Base-by-base conservation (phyloP, 92 coral and sea anemone species). In the Epizoanthus stellaris region DNA sequence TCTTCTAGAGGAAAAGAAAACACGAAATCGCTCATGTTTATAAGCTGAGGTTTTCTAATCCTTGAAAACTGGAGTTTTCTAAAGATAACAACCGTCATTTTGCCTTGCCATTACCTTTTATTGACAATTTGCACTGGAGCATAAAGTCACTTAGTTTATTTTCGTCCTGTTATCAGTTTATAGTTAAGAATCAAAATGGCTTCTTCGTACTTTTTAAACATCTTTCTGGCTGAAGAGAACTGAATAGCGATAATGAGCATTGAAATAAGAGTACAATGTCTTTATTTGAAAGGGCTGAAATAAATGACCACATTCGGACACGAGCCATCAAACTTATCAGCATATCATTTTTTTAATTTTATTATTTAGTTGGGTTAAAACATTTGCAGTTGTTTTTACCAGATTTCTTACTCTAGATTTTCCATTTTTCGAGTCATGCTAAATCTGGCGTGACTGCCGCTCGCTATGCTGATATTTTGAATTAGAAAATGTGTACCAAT, bases 241-340 rank as follows among this genome's bases (percentile, higher is more conserved):
- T 62, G 71, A 79, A 79, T 79, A 64, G 72, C 61, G 65, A 57
- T 79, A 62, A 79, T 79, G 83, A 63, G 20, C 67, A 75, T 76
- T 34, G 53, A 76, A 17, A 57, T 76, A 57, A n/a, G 67, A 77
- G 36, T 77, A 79, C 83, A 79, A 79, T 79, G 83, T 63, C 13
- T 63, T 70, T 57, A 79, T 79, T 79, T 62, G 70, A 60, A 56
- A 79, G 17, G 53, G 20, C 61, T 79, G 72, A 79, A 62, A 58
- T 60, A 23, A 38, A 76, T 59, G 17, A 60, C 45, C 47, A 59
- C 68, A 20, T 17, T 38, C 62, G 82, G 20, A 59, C 38, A 2
- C 49, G 5, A 68, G n/a, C 4, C 9, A 34, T n/a, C 67, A 39
- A 39, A 45, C 52, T 43, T 52, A 52, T 52, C 56, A 52, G 14